Conservation (phyloP, 1,140 invertebrate genomes). For the Adoxophyes honmai region DNA sequence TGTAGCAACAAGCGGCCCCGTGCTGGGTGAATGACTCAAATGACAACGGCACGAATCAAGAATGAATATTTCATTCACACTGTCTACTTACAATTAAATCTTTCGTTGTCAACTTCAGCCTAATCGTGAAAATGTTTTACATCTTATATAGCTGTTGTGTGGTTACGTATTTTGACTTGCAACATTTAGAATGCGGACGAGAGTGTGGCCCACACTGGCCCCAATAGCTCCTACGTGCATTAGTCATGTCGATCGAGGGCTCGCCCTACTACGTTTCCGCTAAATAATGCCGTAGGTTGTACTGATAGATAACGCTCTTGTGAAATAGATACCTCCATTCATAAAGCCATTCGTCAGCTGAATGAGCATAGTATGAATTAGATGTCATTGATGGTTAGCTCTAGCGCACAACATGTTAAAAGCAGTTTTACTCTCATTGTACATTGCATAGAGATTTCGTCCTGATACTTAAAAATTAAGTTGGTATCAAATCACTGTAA, state of each 20-base stretch:
- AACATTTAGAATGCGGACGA: neutral
- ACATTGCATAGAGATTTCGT: too few relatives aligned
- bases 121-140: too few relatives aligned
- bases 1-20: neutral
- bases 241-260: slow-evolving; percentile 8
- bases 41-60: slow-evolving; percentile 17
- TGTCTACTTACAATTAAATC: neutral
- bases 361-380: neutral
- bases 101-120: too few relatives aligned
- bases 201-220: slow-evolving; percentile 1
- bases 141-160: too few relatives aligned
- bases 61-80: slow-evolving; percentile 17
- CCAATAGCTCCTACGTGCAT: neutral
- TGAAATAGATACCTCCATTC: slow-evolving; percentile 11
- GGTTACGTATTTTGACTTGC: too few relatives aligned
- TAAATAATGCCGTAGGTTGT: slow-evolving; percentile 10
- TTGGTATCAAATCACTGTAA: too few relatives aligned
- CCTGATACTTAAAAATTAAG: too few relatives aligned
- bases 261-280: slow-evolving; percentile 3
- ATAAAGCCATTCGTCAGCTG: slow-evolving; percentile 2
- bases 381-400: neutral
- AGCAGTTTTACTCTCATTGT: too few relatives aligned
- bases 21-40: slow-evolving; percentile 30
- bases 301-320: slow-evolving; percentile 6
- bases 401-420: too few relatives aligned